Conservation (phyloP, 2,888 invertebrate species). For the Amphiduros pacificus region DNA sequence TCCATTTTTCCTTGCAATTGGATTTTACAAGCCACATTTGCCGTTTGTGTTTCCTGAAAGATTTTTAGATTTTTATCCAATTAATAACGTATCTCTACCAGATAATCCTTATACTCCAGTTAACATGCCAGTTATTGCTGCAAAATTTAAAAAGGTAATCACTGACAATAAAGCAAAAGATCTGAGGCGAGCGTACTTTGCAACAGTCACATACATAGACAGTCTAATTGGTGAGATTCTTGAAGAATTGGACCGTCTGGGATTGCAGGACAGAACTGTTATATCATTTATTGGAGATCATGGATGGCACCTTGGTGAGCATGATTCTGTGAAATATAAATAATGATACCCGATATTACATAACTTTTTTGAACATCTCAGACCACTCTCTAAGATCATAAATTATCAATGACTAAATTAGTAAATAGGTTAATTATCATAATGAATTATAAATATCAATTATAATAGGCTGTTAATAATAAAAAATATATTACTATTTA, state of each 20-base stretch:
- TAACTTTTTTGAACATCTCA: no score
- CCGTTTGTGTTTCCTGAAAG: slow-evolving; percentile 25
- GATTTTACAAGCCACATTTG: slow-evolving; percentile 20
- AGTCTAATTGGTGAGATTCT: slow-evolving; percentile 30
- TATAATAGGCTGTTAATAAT: no score
- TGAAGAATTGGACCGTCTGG: slow-evolving; percentile 27
- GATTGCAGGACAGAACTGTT: slow-evolving; percentile 33
- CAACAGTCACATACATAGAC: slow-evolving; percentile 35
- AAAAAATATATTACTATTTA: no score
- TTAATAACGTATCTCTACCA: slow-evolving; percentile 6
- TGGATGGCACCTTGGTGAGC: slow-evolving; percentile 39
- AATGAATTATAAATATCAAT: no score
- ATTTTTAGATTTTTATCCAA: slow-evolving; percentile 18
- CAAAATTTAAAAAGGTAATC: slow-evolving; percentile 16
- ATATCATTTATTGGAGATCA: slow-evolving; percentile 38
- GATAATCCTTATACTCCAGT: slow-evolving; percentile 19
- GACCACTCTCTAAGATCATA: no score
- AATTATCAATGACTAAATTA: no score
- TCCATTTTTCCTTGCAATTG: slow-evolving; percentile 24
- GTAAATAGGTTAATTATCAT: no score
- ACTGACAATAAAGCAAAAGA: slow-evolving; percentile 13
- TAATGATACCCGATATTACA: no score
- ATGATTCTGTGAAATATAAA: no score
- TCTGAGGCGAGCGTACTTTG: slow-evolving; percentile 36
- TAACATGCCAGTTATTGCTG: slow-evolving; percentile 19